These are phyloP conservation scores for Saguinus midas DNA, from an alignment of 2,113 vertebrate species.

Conservation along the genomic window DNA sequence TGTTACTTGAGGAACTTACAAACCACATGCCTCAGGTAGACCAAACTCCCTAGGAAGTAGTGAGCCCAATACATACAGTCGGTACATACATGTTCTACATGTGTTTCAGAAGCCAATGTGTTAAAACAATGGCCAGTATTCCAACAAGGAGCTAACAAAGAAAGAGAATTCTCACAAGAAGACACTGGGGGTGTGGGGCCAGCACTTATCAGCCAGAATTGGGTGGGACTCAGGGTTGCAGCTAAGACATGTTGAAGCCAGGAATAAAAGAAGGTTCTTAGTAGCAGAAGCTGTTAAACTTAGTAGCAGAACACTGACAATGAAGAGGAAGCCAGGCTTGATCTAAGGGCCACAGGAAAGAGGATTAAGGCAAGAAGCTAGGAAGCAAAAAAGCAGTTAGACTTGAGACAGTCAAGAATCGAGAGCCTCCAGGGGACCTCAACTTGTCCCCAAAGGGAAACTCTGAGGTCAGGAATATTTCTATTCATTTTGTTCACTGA, in stretches of 20 bases:
- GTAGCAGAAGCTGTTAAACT: neutral
- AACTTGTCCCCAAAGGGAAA: neutral
- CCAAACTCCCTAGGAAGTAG: neutral
- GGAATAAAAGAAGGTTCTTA: neutral
- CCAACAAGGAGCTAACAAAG: neutral
- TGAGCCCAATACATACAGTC: neutral
- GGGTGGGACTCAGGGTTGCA: neutral
- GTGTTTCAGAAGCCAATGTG: neutral
- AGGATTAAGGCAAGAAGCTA: no score
- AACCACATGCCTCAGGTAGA: neutral
- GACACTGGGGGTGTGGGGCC: neutral
- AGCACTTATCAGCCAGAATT: neutral
- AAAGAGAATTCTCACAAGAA: neutral
- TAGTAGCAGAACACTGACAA: neutral
- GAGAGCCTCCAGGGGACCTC: neutral
- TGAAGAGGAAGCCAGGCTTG: neutral
- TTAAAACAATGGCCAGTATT: neutral
- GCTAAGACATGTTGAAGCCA: neutral
- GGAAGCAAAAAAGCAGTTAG: neutral
- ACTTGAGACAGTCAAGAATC: neutral
- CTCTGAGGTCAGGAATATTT: neutral
- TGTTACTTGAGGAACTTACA: neutral
- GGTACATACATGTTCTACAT: neutral
- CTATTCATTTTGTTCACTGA: neutral
- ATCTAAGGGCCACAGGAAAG: neutral